Conservation (phyloP, 30 jellyfish, hydroid and myxozoan genomes). For the Sanderia malayensis region DNA sequence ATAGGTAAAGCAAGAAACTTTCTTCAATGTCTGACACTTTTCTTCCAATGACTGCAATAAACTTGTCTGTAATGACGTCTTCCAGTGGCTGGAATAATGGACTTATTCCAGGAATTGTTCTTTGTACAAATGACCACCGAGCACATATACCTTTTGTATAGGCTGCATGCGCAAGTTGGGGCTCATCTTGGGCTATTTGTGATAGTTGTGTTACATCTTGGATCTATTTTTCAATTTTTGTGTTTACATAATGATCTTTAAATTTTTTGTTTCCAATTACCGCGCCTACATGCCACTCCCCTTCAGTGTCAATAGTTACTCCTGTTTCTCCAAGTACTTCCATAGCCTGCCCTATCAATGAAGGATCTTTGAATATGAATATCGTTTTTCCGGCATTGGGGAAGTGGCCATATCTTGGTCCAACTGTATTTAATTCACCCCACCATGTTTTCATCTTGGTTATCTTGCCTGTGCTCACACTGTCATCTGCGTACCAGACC, state of each 20-base stretch:
- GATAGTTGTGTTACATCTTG: background rate
- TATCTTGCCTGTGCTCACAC: constrained; percentile 1
- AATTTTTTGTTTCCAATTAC: background rate
- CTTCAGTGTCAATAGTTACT: background rate
- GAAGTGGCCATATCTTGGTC: background rate
- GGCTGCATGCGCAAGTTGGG: background rate
- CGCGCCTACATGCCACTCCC: background rate
- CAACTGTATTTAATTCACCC: background rate
- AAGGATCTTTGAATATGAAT: background rate
- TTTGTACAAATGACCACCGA: background rate
- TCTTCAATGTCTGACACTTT: background rate
- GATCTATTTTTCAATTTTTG: background rate
- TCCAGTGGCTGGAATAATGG: background rate
- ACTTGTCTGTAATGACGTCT: background rate
- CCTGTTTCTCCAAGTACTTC: background rate
- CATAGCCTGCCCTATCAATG: background rate
- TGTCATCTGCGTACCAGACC: background rate
- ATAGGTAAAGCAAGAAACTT: background rate
- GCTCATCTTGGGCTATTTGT: background rate
- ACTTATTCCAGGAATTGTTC: background rate
- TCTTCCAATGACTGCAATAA: background rate
- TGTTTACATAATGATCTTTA: background rate
- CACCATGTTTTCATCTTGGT: background rate
- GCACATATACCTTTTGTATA: background rate
- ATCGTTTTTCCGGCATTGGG: background rate